These are phyloP conservation scores for Zaprionus bogoriensis DNA, from an alignment of 2,888 invertebrate genomes.

Conservation along the genomic window DNA sequence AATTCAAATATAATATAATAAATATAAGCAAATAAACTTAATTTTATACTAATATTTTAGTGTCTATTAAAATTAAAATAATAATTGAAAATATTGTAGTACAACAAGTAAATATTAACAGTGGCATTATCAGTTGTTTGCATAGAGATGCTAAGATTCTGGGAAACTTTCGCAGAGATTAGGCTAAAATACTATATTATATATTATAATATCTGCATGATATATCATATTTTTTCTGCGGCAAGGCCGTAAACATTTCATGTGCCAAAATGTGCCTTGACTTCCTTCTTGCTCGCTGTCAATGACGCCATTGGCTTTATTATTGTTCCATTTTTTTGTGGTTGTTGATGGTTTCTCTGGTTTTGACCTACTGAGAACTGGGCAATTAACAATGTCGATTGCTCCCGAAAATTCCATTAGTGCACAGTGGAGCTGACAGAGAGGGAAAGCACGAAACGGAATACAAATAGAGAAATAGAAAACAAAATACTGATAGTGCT, in stretches of 20 bases:
- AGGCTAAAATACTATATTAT: not conserved
- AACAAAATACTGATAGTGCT: slow-evolving; percentile 9
- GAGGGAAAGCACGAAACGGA: not conserved
- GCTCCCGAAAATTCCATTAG: slow-evolving; percentile 35
- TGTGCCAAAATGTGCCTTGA: slow-evolving; percentile 57
- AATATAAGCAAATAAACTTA: too few species aligned
- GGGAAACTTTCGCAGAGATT: too few species aligned
- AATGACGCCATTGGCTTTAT: slow-evolving; percentile 27
- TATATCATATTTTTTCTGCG: slow-evolving; percentile 13
- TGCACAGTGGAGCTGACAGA: too few species aligned
- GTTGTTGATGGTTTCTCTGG: slow-evolving; percentile 30
- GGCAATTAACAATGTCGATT: slow-evolving; percentile 19
- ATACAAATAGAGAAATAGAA: slow-evolving; percentile 3
- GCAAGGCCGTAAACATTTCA: slow-evolving; percentile 54
- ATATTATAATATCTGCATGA: slow-evolving; percentile 3
- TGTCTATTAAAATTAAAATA: too few species aligned
- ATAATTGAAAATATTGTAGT: too few species aligned
- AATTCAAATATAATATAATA: too few species aligned
- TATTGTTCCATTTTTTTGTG: slow-evolving; percentile 9
- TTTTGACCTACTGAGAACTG: slow-evolving; percentile 57
- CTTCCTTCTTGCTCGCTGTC: slow-evolving; percentile 41
- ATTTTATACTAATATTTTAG: too few species aligned
- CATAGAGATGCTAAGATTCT: too few species aligned
- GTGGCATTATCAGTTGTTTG: too few species aligned
- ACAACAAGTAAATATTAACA: too few species aligned